Evolutionary conservation across 1,140 invertebrate species (phyloP), one percentile per base, ranked within the genome.

Genomic region (Sarcophaga bullata): DNA sequence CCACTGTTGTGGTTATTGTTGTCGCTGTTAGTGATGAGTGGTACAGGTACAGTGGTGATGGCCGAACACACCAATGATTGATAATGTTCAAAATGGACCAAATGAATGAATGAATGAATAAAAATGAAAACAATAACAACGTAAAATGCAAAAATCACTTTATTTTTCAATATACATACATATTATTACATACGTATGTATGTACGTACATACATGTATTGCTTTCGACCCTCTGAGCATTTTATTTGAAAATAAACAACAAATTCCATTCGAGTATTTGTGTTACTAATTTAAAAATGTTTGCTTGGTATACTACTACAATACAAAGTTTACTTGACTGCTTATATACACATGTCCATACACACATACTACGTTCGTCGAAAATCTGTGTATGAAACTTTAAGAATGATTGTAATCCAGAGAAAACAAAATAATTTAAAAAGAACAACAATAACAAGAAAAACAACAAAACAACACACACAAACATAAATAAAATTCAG

Each of bases 401-500:
- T 68, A 68, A n/a, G 8, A 17, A 68, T 19, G 17, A n/a, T 15
- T 58, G 54, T 58, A 58, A 58, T n/a, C 54, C 8, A 68, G n/a
- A 68, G n/a, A 19, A 15, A 78, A 17, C 17, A 62, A 15, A 62
- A 62, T 11, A 54, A 54, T 15, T 11, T 11, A 75, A 75, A 15
- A 75, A 47, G 46, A 47, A 54, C 9, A 54, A 72, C 62, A 11
- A 72, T 72, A 25, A 72, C 19, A 72, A 15, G 0, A 10, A 62
- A 0, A 15, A 10, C 9, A 37, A 37, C 4, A 62, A 62, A 62
- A 62, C 6, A 8, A 62, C 3, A 19, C 6, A 25, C 19, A 72
- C 8, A 6, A 52, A 78, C 17, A 78, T 19, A 78, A 37, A 78
- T 78, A 78, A 78, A 78, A 78, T 50, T 50, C 75, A 78, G 75